Evolutionary conservation across 1,140 invertebrate species (phyloP).

Genomic region (Drosophila quadrilineata): DNA sequence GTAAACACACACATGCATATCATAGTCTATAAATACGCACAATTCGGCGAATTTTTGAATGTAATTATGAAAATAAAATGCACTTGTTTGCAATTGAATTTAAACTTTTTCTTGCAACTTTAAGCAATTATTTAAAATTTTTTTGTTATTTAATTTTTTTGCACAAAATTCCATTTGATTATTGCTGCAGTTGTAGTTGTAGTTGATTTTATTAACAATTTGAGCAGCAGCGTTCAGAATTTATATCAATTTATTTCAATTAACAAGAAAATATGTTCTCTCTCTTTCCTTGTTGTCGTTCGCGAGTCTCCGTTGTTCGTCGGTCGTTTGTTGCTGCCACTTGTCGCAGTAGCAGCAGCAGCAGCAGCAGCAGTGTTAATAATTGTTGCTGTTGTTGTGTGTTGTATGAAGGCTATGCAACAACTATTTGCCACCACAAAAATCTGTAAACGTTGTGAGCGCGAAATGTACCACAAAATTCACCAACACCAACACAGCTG

Average conservation of each 20-base stretch:
- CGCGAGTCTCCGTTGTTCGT: too few relatives aligned
- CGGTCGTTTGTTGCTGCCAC: conserved; percentile 44
- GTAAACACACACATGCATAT: not conserved
- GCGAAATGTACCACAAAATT: conserved; percentile 67
- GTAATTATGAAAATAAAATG: conserved; percentile 7
- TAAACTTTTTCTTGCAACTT: conserved; percentile 1
- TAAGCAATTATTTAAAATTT: not conserved
- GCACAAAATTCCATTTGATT: conserved; percentile 23
- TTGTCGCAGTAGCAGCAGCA: too few relatives aligned
- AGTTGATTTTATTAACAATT: conserved; percentile 69
- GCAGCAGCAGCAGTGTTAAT: too few relatives aligned
- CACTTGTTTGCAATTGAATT: conserved; percentile 21
- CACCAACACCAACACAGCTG: conserved; percentile 22
- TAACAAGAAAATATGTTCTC: too few relatives aligned
- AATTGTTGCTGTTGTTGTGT: conserved; percentile 47
- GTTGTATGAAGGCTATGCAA: conserved; percentile 63
- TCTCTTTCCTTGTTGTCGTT: too few relatives aligned
- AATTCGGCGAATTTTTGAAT: not conserved
- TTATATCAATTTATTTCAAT: conserved; percentile 80
- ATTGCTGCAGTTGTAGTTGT: conserved; percentile 20
- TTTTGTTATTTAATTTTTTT: conserved; percentile 48
- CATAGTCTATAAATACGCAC: conserved; percentile 27
- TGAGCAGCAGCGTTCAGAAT: conserved; percentile 68
- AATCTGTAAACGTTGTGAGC: conserved; percentile 55
- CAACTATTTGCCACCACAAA: conserved; percentile 69